Evolutionary conservation across 1,140 invertebrate species (phyloP), one percentile per base, ranked within the genome.

Genomic region (Psix sp.): DNA sequence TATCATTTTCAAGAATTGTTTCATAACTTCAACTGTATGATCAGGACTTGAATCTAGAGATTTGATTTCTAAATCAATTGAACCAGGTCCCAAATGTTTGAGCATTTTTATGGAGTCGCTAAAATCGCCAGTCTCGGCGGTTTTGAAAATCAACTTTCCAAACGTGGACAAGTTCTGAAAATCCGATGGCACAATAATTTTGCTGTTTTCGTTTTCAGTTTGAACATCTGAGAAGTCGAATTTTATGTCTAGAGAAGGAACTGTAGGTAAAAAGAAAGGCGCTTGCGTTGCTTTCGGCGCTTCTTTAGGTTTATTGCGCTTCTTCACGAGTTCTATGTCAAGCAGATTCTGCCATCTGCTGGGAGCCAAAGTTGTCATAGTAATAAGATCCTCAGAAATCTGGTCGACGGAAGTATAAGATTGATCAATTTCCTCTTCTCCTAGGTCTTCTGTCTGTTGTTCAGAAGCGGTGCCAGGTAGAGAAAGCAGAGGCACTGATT

Each of bases 341-440:
- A 99, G 87, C 2, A 99, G 85, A 88, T 98, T 98, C 43, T 96
- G 91, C 98, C 97, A 99, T 79, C 95, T 91, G 0, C 96, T 96
- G 14, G 92, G 91, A 0, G 97, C 91, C 33, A 98, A 85, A 1
- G 91, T 89, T 0, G 96, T 98, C 63, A 98, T 87, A 0, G 96
- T 98, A 7, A 99, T 91, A 0, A 99, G 86, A 74, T 96, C 91
- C 18, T 91, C 82, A 29, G 90, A 90, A 31, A 98, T 91, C 88
- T 98, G 96, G 75, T 93, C 91, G 0, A 94, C 92, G 4, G 94
- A 95, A 76, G 90, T 88, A 79, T 93, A 96, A 59, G 91, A 90
- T 57, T 91, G 89, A 20, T 88, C 78, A n/a, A n/a, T n/a, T 74
- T 90, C 88, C 33, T 90, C 85, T 49, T 89, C 87, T 17, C 89